Percentiles rank a stretch among this genome's conserved stretches.
phyloP scores from a whole-genome alignment of 1,140 invertebrate species.

The Rhopalosiphum maidis region DNA sequence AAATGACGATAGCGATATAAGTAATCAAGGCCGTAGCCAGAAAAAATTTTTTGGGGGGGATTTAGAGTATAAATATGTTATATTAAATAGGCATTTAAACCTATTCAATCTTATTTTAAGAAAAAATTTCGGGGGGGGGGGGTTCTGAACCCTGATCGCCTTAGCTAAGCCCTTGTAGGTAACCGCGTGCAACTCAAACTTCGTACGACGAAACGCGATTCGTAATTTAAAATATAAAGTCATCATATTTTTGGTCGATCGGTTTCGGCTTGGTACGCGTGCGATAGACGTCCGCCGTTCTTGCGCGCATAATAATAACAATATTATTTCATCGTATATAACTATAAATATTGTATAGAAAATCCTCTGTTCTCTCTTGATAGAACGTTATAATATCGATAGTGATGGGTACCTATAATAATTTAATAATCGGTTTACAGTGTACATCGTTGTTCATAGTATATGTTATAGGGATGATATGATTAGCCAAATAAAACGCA shows the following conservation, averaged over 20 bases:
- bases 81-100: too few relatives aligned
- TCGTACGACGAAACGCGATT: neutral
- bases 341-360: neutral
- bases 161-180: too few relatives aligned
- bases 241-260: neutral
- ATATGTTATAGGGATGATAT: neutral
- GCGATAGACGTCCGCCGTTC: neutral
- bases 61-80: too few relatives aligned
- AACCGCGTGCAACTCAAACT: neutral
- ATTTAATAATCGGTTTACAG: neutral
- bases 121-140: too few relatives aligned
- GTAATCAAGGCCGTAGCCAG: too few relatives aligned
- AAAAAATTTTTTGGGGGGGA: too few relatives aligned
- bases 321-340: neutral
- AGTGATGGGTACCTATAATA: too few relatives aligned
- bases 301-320: neutral
- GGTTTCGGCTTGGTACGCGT: neutral
- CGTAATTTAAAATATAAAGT: neutral
- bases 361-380: neutral
- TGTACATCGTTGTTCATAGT: neutral
- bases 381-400: neutral
- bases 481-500: neutral
- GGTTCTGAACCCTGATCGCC: too few relatives aligned
- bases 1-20: too few relatives aligned
- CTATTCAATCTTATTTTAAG: too few relatives aligned